These are phyloP conservation scores for Cuculus canorus DNA, from an alignment of 2,797 vertebrate genomes.

Conservation along the genomic window DNA sequence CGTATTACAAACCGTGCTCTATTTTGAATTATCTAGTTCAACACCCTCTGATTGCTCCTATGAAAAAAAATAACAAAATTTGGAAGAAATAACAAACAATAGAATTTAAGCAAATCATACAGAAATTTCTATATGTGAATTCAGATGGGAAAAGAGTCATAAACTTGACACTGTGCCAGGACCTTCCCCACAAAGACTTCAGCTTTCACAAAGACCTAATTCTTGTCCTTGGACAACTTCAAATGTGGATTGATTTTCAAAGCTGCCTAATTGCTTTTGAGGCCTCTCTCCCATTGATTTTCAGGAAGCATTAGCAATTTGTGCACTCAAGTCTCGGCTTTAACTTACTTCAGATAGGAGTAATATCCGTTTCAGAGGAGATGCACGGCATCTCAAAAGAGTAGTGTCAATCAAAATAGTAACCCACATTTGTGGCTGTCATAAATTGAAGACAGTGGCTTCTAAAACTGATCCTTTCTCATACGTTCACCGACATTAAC, in stretches of 20 bases:
- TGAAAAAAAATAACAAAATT: neutral
- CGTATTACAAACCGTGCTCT: neutral
- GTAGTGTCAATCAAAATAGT: neutral
- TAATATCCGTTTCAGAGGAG: neutral
- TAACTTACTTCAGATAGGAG: neutral
- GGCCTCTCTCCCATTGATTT: constrained; percentile 25
- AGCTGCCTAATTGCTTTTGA: constrained; percentile 47
- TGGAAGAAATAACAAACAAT: neutral
- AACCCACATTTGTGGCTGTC: neutral
- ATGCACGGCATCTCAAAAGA: neutral
- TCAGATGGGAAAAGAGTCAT: neutral
- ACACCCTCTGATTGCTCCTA: neutral
- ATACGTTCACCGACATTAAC: neutral
- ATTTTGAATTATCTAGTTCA: neutral
- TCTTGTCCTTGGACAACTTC: constrained; percentile 38
- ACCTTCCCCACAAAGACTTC: neutral
- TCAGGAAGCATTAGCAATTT: constrained; percentile 15
- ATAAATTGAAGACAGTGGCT: neutral
- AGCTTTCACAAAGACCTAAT: constrained; percentile 30
- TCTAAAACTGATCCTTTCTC: neutral
- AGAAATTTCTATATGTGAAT: neutral
- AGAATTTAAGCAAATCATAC: neutral
- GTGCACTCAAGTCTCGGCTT: neutral
- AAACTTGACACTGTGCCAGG: neutral
- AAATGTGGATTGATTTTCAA: constrained; percentile 35